Evolutionary conservation across 1,140 invertebrate species (phyloP), one percentile per base, ranked within the genome.

Genomic region (Drosophila littoralis): DNA sequence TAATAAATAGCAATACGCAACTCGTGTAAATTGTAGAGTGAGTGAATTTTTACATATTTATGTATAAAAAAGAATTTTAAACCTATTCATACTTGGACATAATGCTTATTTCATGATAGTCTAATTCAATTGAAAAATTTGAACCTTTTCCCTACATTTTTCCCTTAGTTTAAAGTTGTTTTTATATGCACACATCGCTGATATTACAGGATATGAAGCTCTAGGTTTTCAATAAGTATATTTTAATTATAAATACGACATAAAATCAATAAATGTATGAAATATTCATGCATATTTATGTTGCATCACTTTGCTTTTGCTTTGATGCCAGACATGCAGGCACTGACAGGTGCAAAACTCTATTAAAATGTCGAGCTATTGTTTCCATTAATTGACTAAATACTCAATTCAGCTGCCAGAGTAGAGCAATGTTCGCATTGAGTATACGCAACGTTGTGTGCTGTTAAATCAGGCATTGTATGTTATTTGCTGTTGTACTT

Each of bases 391-490:
- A 67, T 60, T 67, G 70, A 54, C 63, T 45, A 60, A 58, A 55
- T 59, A 38, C 33, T 42, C 45, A 42, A 51, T 51, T 60, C 17
- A 51, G 46, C 10, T 60, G 46, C 4, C 36, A 58, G 50, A 52
- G 8, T 67, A 46, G 7, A 45, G 54, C 32, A 38, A 12, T 59
- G 40, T 12, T n/a, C 35, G 51, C 48, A 43, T 22, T 17, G 33
- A 54, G 64, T 67, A 52, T 60, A 46, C 70, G 55, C 38, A 67
- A 60, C 60, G 46, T 38, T 36, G 55, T 59, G 51, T 36, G 32
- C 32, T 48, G 43, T 46, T 38, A 36, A 60, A 61, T 38, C 13
- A 38, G n/a, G n/a, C 65, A 55, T 55, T 68, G 65, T 55, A 42
- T 48, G 6, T 28, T 33, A 45, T 35, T 46, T 59, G 12, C 17